Evolutionary conservation across 2,797 vertebrate genomes (phyloP).

Genomic region (Cichlasoma orientale): DNA sequence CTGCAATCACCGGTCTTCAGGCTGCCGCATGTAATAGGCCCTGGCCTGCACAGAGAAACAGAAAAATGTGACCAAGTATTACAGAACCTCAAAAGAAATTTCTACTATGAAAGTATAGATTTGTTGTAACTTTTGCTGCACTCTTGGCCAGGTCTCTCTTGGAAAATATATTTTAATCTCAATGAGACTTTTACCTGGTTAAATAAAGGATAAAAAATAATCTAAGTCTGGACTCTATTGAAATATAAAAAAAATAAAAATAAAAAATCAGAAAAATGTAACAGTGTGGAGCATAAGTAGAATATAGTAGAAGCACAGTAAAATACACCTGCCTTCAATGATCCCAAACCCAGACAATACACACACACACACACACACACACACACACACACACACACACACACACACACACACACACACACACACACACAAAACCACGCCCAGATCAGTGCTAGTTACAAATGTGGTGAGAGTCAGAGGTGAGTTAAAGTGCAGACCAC

Average conservation of each 20-base stretch:
- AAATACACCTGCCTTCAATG: background rate
- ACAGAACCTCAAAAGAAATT: background rate
- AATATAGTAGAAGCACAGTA: background rate
- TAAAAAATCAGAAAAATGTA: background rate
- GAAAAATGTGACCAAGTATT: background rate
- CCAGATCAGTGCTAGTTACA: background rate
- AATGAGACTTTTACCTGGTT: no score
- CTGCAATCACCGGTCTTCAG: background rate
- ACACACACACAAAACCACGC: background rate
- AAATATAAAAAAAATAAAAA: background rate
- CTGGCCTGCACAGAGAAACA: background rate
- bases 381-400: no score
- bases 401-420: no score
- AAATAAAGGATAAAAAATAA: background rate
- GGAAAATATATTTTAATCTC: no score
- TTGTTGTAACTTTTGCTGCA: background rate
- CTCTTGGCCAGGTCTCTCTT: no score
- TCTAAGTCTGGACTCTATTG: background rate
- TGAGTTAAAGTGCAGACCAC: background rate
- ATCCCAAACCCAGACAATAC: no score
- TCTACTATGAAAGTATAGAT: background rate
- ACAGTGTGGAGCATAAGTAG: background rate
- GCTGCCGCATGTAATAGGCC: background rate
- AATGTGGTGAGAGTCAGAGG: background rate
- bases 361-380: no score